These are phyloP conservation scores for Thalpophila matura DNA, from an alignment of 2,888 invertebrate genomes.

Conservation along the genomic window DNA sequence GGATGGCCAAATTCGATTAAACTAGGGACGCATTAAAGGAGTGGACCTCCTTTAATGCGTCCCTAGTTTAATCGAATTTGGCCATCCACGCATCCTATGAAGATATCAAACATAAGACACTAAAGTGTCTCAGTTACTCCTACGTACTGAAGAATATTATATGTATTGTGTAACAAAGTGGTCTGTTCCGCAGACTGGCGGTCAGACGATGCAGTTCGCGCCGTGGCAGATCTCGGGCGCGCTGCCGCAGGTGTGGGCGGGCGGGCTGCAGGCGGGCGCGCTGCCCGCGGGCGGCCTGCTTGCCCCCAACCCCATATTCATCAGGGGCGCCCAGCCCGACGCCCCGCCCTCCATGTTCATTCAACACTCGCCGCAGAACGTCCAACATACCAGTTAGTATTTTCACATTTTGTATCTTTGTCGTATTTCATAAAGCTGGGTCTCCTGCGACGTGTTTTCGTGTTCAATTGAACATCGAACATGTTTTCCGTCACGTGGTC, in stretches of 20 bases:
- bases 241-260: conserved; percentile 94
- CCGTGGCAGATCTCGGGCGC: conserved; percentile 95
- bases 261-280: conserved; percentile 92
- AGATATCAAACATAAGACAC: no score
- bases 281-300: conserved; percentile 92
- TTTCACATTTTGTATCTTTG: conserved; percentile 30
- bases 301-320: conserved; percentile 95
- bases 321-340: conserved; percentile 95
- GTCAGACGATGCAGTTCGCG: conserved; percentile 94
- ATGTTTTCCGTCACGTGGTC: no score
- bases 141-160: conserved; percentile 27
- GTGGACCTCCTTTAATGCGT: no score
- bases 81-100: no score
- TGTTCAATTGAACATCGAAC: no score
- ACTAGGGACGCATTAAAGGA: no score
- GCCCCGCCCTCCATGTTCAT: conserved; percentile 94
- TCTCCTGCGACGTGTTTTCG: no score
- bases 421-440: no score
- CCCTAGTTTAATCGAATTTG: no score
- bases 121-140: no score
- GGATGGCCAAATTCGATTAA: no score
- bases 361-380: conserved; percentile 93
- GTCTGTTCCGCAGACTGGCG: conserved; percentile 85
- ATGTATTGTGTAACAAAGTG: conserved; percentile 53
- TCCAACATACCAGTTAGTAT: conserved; percentile 87